Percentiles rank a stretch among this genome's conserved stretches.
phyloP scores from a whole-genome alignment of 1,140 invertebrate species.

The Oreohelix idahoensis region DNA sequence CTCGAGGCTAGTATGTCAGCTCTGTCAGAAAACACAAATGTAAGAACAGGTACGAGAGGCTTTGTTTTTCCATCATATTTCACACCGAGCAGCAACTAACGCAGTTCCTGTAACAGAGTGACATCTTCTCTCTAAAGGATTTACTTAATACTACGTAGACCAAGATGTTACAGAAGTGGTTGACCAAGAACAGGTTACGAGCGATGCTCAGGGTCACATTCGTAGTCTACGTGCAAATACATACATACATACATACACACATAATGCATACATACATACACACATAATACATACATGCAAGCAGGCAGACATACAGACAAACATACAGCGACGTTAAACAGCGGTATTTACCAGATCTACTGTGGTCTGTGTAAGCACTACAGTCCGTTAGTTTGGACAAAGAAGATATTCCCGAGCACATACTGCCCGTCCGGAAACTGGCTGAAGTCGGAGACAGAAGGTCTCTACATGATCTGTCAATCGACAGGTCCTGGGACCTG shows the following conservation, averaged over 20 bases:
- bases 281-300: neutral
- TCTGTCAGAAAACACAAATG: no score
- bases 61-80: no score
- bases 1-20: no score
- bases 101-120: neutral
- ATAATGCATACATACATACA: neutral
- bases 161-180: constrained; percentile 37
- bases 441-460: constrained; percentile 29
- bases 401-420: constrained; percentile 28
- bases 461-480: constrained; percentile 17
- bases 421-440: constrained; percentile 26
- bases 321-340: neutral
- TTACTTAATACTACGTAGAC: constrained; percentile 24
- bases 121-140: constrained; percentile 39
- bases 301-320: constrained; percentile 17
- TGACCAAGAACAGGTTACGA: constrained; percentile 27
- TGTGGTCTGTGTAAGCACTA: constrained; percentile 34
- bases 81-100: neutral
- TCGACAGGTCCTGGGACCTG: constrained; percentile 11
- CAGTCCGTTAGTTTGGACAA: constrained; percentile 23
- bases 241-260: neutral
- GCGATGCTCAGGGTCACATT: constrained; percentile 25
- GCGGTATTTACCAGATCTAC: constrained; percentile 26
- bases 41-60: no score
- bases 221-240: neutral